Evolutionary conservation across 2,888 invertebrate species (phyloP).

Genomic region (Drosophila yooni): DNA sequence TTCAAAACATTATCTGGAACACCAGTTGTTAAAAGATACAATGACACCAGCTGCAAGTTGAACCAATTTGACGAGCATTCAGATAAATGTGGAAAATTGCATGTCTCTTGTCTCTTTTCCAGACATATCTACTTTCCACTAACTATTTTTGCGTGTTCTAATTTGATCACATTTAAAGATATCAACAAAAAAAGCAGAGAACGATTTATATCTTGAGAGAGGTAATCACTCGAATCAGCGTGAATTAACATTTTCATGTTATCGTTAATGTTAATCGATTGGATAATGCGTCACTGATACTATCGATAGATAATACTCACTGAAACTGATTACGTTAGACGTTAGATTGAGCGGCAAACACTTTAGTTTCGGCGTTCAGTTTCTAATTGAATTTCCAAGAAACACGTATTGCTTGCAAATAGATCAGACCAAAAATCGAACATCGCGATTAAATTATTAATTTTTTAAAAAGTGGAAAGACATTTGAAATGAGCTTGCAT

Average conservation of each 20-base stretch:
- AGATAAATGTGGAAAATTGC: not conserved
- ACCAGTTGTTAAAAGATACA: not conserved
- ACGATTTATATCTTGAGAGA: not conserved
- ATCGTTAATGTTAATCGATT: not conserved
- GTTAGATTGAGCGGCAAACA: not conserved
- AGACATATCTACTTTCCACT: not conserved
- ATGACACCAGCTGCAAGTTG: not conserved
- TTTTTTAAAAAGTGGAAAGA: not conserved
- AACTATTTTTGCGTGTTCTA: not conserved
- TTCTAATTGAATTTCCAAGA: not conserved
- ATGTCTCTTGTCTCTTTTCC: too few relatives aligned
- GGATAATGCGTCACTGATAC: not conserved
- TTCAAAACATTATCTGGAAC: not conserved
- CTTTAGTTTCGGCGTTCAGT: not conserved
- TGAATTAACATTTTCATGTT: not conserved
- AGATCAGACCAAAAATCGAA: not conserved
- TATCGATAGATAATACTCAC: not conserved
- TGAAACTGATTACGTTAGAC: not conserved
- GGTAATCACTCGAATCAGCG: not conserved
- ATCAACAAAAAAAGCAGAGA: not conserved
- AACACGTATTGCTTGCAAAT: not conserved
- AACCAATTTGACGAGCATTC: not conserved
- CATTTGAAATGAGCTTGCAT: not conserved
- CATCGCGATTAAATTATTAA: not conserved
- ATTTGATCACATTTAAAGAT: not conserved